Evolutionary conservation across 2,888 invertebrate species (phyloP).

Genomic region (Spilosoma lubricipeda): DNA sequence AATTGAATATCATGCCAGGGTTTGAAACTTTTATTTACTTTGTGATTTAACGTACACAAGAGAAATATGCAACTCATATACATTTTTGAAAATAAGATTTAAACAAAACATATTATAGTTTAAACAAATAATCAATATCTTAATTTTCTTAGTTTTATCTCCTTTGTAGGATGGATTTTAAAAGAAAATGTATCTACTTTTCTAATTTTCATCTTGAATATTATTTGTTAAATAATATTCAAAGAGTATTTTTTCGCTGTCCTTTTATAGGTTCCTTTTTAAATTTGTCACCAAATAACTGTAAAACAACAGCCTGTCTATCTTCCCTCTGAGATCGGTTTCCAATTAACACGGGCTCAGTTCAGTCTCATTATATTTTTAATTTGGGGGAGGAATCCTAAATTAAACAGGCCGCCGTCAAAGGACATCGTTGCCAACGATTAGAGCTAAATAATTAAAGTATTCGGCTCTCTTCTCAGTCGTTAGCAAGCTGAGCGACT

Average conservation of each 20-base stretch:
- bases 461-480: conserved; percentile 82
- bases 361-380: conserved; percentile 86
- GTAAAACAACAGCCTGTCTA: conserved; percentile 55
- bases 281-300: conserved; percentile 19
- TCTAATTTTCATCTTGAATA: no score
- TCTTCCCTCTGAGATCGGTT: conserved; percentile 80
- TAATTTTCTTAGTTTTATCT: background rate
- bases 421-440: conserved; percentile 83
- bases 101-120: background rate
- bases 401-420: conserved; percentile 84
- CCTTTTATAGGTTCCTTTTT: background rate
- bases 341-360: conserved; percentile 84
- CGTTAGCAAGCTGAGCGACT: conserved; percentile 81
- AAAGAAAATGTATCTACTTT: no score
- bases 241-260: background rate
- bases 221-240: background rate
- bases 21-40: no score
- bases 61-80: background rate
- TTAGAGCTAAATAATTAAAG: conserved; percentile 86
- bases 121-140: background rate
- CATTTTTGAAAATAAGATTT: no score
- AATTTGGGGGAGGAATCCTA: conserved; percentile 85
- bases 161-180: background rate
- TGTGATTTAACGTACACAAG: no score
- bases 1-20: background rate